Evolutionary conservation across 2,888 invertebrate genomes (phyloP).

Genomic region (Drosophila peninsularis): DNA sequence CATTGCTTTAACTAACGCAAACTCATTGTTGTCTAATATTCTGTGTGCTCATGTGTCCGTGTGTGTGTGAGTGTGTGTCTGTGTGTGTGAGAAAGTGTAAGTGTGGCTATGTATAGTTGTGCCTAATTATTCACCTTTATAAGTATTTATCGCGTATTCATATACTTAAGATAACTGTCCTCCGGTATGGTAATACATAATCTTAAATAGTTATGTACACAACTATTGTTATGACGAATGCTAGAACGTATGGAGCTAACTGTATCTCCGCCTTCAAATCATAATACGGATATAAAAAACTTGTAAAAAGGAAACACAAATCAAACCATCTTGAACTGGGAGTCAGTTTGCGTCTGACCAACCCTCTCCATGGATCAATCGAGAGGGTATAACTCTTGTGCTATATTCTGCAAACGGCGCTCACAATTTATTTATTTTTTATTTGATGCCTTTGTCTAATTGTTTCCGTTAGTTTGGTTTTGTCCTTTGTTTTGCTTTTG

Average conservation of each 20-base stretch:
- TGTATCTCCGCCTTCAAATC: conserved; percentile 29
- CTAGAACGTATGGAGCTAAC: conserved; percentile 59
- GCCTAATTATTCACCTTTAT: conserved; percentile 67
- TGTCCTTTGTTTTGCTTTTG: conserved; percentile 15
- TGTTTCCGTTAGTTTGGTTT: conserved; percentile 44
- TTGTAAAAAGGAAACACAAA: conserved; percentile 36
- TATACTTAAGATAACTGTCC: conserved; percentile 64
- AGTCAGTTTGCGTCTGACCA: conserved; percentile 35
- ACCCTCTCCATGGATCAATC: conserved; percentile 38
- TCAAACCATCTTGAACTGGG: conserved; percentile 20
- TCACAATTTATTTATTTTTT: conserved; percentile 36
- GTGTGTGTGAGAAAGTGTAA: conserved; percentile 24
- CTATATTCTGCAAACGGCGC: conserved; percentile 58
- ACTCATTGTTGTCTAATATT: conserved; percentile 56
- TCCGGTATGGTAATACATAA: conserved; percentile 60
- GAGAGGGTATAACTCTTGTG: conserved; percentile 55
- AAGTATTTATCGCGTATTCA: conserved; percentile 47
- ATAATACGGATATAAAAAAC: conserved; percentile 45
- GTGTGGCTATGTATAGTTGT: conserved; percentile 35
- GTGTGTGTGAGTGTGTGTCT: conserved; percentile 31
- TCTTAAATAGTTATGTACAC: conserved; percentile 78
- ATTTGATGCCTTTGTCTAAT: conserved; percentile 52
- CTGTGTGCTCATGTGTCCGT: conserved; percentile 38
- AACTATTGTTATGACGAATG: conserved; percentile 78
- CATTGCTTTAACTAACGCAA: conserved; percentile 45